A percentile compares a stretch with the other conserved stretches of the same genome.
These are phyloP conservation scores for Apeira syringaria DNA, from an alignment of 2,888 invertebrate genomes.

Conservation along the genomic window DNA sequence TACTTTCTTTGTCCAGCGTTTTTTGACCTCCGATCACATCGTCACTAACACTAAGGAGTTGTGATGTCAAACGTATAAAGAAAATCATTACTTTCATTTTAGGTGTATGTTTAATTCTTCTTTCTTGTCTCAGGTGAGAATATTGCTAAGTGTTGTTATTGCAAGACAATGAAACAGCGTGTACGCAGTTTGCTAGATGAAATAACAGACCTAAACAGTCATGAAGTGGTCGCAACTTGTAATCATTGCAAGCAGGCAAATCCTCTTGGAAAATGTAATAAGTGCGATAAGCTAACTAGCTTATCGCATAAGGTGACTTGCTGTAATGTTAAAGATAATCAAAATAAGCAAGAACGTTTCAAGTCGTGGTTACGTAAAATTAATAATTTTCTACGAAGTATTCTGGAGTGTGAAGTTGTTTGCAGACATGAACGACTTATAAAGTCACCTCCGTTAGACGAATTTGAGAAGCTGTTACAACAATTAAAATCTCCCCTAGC, in stretches of 20 bases:
- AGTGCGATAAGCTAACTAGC: conserved; percentile 43
- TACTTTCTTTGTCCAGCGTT: too few species aligned
- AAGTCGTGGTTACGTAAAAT: conserved; percentile 42
- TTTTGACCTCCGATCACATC: too few species aligned
- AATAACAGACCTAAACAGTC: conserved; percentile 40
- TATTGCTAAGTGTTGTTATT: conserved; percentile 41
- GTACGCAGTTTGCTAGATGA: conserved; percentile 45
- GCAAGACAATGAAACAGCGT: conserved; percentile 40
- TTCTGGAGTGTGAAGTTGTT: conserved; percentile 33
- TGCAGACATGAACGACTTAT: conserved; percentile 33
- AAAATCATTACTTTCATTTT: too few species aligned
- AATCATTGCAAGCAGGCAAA: conserved; percentile 43
- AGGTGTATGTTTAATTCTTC: too few species aligned
- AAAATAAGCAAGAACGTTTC: conserved; percentile 32
- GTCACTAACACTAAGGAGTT: too few species aligned
- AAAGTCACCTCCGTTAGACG: conserved; percentile 26
- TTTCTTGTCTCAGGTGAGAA: conserved; percentile 37
- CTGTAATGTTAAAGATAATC: conserved; percentile 26
- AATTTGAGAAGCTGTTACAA: conserved; percentile 37
- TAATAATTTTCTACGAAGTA: conserved; percentile 36
- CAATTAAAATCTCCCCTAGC: conserved; percentile 34
- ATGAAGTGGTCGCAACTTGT: conserved; percentile 43
- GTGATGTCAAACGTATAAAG: too few species aligned
- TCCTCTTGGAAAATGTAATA: conserved; percentile 40
- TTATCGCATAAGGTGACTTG: conserved; percentile 41